Conservation (phyloP, 2,113 vertebrate species). For the Numenius arquata region DNA sequence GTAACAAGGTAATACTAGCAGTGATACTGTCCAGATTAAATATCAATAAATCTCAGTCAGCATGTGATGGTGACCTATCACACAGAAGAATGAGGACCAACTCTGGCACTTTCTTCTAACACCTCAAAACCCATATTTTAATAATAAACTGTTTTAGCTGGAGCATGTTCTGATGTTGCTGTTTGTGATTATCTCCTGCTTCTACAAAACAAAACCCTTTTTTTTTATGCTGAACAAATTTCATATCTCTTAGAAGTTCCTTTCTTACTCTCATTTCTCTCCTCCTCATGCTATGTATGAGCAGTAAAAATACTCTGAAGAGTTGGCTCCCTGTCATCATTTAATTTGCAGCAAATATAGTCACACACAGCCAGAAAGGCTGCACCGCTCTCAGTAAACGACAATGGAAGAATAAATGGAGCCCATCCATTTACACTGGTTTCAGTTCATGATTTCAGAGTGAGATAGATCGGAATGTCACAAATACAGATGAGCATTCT, state of each 20-base stretch:
- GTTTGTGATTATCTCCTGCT: neutral
- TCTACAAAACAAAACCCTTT: neutral
- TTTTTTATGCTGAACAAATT: neutral
- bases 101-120: neutral
- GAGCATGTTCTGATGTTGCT: neutral
- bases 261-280: neutral
- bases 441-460: neutral
- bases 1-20: neutral
- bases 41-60: neutral
- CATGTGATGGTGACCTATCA: neutral
- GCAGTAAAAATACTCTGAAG: neutral
- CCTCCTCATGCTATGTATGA: neutral
- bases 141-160: neutral
- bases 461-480: neutral
- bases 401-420: neutral
- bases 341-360: neutral
- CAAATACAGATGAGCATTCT: neutral
- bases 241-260: neutral
- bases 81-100: neutral
- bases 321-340: neutral
- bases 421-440: neutral
- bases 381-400: fast-evolving
- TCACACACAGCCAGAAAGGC: neutral
- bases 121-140: neutral
- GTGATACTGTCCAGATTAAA: neutral